Conservation (phyloP, 1,140 invertebrate genomes). For the Cyclina sinensis region DNA sequence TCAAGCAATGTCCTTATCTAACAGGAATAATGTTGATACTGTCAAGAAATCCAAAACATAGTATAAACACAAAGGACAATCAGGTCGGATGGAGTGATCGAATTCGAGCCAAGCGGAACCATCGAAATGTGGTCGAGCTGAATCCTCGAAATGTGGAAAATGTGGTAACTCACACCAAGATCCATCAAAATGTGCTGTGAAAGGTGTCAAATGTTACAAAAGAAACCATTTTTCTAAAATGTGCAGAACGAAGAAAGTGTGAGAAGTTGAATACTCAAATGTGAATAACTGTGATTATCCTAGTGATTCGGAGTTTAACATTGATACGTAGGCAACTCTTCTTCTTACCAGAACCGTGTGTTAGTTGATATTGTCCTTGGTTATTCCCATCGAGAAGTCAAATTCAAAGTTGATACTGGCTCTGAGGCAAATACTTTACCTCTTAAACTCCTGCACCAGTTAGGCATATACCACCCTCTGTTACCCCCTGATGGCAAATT, state of each 20-base stretch:
- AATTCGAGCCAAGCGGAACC: not conserved
- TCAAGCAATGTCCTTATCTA: not conserved
- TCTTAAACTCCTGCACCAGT: not conserved
- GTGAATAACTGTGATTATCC: too few relatives aligned
- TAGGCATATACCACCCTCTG: not conserved
- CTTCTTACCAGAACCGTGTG: not conserved
- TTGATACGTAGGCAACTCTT: not conserved
- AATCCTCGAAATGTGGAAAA: not conserved
- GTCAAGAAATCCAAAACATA: too few relatives aligned
- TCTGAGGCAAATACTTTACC: slow-evolving; percentile 53
- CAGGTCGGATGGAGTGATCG: too few relatives aligned
- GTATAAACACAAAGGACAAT: not conserved
- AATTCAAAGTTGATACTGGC: slow-evolving; percentile 62
- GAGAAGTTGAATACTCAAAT: not conserved
- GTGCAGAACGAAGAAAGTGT: not conserved
- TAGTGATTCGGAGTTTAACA: not conserved
- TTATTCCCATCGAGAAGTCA: not conserved
- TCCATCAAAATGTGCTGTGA: too few relatives aligned
- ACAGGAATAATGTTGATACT: not conserved
- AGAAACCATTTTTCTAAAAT: not conserved
- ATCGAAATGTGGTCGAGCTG: not conserved
- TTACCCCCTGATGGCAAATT: not conserved
- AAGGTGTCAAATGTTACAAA: not conserved
- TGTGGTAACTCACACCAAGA: too few relatives aligned
- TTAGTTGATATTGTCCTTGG: not conserved